These are phyloP conservation scores for Papilio xuthus DNA, from an alignment of 1,140 invertebrate species.

Conservation along the genomic window DNA sequence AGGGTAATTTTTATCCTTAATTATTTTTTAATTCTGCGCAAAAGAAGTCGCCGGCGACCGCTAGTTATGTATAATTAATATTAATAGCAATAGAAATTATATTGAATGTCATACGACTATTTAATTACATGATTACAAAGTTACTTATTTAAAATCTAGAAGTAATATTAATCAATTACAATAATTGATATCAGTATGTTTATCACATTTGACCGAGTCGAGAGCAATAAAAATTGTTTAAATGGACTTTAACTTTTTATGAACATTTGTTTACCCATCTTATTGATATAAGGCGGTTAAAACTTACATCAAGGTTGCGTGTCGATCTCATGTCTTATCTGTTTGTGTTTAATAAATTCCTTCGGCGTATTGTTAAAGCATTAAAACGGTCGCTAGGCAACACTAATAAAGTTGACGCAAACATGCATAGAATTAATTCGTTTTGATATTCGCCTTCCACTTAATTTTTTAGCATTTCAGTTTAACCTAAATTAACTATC, in stretches of 20 bases:
- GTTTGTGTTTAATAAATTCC: conserved; percentile 28
- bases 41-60: too few species aligned
- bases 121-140: conserved; percentile 27
- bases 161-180: conserved; percentile 37
- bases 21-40: not conserved
- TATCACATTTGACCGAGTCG: conserved; percentile 36
- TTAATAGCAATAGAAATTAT: conserved; percentile 4
- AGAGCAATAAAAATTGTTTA: conserved; percentile 38
- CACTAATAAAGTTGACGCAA: conserved; percentile 13
- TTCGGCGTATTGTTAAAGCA: conserved; percentile 17
- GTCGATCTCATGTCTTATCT: conserved; percentile 32
- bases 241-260: conserved; percentile 39
- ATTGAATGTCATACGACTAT: conserved; percentile 23
- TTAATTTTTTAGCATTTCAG: not conserved
- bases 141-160: conserved; percentile 34
- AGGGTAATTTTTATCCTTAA: too few species aligned
- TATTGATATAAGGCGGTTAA: conserved; percentile 38
- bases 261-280: conserved; percentile 31
- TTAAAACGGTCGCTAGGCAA: conserved; percentile 28
- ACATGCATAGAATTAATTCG: conserved; percentile 1
- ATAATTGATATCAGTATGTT: conserved; percentile 30
- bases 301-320: conserved; percentile 36
- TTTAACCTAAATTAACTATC: not conserved
- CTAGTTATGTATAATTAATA: conserved; percentile 24
- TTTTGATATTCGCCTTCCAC: not conserved